A percentile compares a stretch with the other conserved stretches of the same genome.
phyloP scores from a whole-genome alignment of 2,113 vertebrate species.

The Pristiophorus japonicus region DNA sequence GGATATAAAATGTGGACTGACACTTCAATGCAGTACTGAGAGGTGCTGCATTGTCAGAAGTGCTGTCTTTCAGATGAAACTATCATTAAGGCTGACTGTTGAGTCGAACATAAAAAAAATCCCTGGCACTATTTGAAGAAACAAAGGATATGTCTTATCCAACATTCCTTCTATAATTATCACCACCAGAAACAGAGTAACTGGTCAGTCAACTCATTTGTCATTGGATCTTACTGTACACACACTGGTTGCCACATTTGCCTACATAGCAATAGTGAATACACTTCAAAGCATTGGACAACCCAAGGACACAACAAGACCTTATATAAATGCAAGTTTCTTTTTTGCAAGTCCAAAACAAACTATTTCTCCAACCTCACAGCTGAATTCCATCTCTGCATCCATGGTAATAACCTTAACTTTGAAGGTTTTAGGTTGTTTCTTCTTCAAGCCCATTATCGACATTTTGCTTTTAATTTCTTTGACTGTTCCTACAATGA shows the following conservation, averaged over 20 bases:
- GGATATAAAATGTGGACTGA: background rate
- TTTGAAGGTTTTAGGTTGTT: constrained; percentile 85
- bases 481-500: background rate
- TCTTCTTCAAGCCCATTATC: constrained; percentile 83
- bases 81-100: background rate
- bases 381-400: constrained; percentile 86
- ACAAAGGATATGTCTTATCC: background rate
- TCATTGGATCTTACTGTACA: background rate
- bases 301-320: background rate
- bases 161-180: background rate
- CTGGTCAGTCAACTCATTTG: background rate
- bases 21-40: background rate
- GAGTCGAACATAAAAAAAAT: background rate
- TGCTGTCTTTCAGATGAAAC: background rate
- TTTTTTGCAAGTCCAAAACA: background rate
- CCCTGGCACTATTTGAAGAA: background rate
- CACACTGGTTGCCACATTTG: background rate
- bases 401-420: constrained; percentile 86
- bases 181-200: background rate
- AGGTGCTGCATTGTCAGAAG: background rate
- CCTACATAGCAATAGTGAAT: background rate
- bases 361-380: constrained; percentile 65
- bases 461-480: constrained; percentile 59
- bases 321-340: background rate
- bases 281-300: background rate